Conservation (phyloP, 2,797 vertebrate species). For the Channa striata region DNA sequence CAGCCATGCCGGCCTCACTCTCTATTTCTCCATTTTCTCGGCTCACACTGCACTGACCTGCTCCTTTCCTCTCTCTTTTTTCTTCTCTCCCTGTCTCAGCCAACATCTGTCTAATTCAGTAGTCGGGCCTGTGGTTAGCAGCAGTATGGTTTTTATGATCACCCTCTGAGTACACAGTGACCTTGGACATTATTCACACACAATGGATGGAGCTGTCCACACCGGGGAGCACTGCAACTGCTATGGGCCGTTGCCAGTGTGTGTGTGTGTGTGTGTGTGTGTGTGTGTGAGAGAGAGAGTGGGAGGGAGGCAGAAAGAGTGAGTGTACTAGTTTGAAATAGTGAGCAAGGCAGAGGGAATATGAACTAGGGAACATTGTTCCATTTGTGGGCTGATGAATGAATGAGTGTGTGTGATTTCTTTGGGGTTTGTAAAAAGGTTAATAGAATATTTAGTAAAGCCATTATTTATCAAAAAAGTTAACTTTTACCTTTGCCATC, state of each 20-base stretch:
- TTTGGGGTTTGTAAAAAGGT: conserved; percentile 5
- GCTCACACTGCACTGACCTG: conserved; percentile 26
- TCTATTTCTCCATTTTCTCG: conserved; percentile 9
- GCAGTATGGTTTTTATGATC: conserved; percentile 82
- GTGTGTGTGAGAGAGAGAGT: conserved; percentile 21
- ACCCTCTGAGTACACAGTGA: conserved; percentile 80
- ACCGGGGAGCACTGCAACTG: conserved; percentile 56
- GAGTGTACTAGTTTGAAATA: conserved; percentile 69
- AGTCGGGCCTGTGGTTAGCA: conserved; percentile 74
- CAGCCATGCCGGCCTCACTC: neutral
- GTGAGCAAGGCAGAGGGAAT: conserved; percentile 54
- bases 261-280: conserved; percentile 25
- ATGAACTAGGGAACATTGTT: conserved; percentile 51
- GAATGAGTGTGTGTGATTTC: conserved; percentile 9
- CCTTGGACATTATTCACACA: conserved; percentile 84
- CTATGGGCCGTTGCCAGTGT: conserved; percentile 60
- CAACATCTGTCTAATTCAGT: conserved; percentile 77
- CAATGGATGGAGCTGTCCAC: conserved; percentile 82
- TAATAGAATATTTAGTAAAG: neutral
- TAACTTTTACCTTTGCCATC: neutral
- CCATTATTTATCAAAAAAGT: neutral
- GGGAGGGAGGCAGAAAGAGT: conserved; percentile 52
- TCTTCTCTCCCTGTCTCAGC: conserved; percentile 50
- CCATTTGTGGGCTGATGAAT: conserved; percentile 49
- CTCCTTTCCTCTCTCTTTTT: conserved; percentile 43